Percentiles rank a stretch among this genome's conserved stretches.
Conservation (phyloP, 2,888 invertebrate genomes). For the Dolichopus griseipennis region DNA sequence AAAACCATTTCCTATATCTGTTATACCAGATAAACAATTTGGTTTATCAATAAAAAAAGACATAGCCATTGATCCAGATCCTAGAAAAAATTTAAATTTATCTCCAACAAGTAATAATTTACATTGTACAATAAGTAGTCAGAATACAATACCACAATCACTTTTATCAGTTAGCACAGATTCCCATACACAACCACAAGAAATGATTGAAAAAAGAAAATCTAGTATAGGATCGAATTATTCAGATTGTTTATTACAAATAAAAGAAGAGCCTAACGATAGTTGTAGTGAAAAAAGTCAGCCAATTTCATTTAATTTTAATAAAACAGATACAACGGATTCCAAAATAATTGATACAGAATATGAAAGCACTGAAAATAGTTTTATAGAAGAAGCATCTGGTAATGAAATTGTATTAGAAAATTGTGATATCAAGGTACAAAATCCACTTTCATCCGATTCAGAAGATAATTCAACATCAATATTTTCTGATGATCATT, state of each 20-base stretch:
- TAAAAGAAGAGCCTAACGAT: slow-evolving; percentile 60
- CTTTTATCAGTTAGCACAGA: neutral
- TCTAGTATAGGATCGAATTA: neutral
- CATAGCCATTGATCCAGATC: slow-evolving; percentile 42
- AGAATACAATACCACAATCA: neutral
- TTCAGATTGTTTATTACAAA: slow-evolving; percentile 27
- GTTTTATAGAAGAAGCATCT: slow-evolving; percentile 29
- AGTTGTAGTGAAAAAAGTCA: slow-evolving; percentile 39
- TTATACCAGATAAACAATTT: slow-evolving; percentile 20
- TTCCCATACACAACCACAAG: neutral
- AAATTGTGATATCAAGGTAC: slow-evolving; percentile 34
- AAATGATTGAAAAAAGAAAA: neutral
- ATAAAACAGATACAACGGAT: slow-evolving; percentile 17
- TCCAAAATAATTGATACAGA: slow-evolving; percentile 14
- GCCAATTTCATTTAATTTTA: slow-evolving; percentile 11
- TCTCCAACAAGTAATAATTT: slow-evolving; percentile 5
- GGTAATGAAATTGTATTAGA: slow-evolving; percentile 17
- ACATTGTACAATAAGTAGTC: neutral
- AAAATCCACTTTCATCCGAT: slow-evolving; percentile 26
- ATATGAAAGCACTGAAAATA: slow-evolving; percentile 19
- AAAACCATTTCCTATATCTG: neutral
- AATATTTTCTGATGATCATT: slow-evolving; percentile 73
- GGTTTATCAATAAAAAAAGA: slow-evolving; percentile 39
- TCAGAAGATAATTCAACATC: slow-evolving; percentile 56
- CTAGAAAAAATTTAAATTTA: slow-evolving; percentile 31